phyloP scores from a whole-genome alignment of 2,888 invertebrate species.

The Amphiduros pacificus region DNA sequence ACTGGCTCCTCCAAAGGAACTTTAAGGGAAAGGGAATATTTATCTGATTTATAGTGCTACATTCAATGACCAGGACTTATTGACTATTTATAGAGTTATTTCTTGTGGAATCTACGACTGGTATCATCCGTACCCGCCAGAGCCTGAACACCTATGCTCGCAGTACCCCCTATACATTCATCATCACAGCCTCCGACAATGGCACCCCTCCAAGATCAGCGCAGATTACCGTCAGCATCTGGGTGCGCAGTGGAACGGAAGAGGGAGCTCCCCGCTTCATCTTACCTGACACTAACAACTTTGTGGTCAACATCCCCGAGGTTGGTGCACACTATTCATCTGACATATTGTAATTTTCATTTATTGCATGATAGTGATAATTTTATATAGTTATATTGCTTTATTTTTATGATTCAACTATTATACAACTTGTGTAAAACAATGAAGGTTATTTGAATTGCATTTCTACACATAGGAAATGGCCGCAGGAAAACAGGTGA shows the following conservation, averaged over 20 bases:
- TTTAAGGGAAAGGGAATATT: background rate
- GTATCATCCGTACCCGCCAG: background rate
- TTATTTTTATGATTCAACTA: no score
- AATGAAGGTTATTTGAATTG: no score
- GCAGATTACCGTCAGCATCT: background rate
- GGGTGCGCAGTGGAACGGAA: background rate
- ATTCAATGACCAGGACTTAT: background rate
- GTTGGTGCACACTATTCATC: no score
- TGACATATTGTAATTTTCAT: no score
- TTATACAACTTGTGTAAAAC: no score
- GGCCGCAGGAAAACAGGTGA: no score
- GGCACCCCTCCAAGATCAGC: background rate
- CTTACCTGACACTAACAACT: background rate
- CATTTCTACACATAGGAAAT: no score
- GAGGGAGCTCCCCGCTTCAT: conserved; percentile 2
- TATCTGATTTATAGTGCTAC: background rate
- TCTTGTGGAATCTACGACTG: conserved; percentile 2
- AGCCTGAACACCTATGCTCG: background rate
- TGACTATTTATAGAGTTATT: background rate
- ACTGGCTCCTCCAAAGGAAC: background rate
- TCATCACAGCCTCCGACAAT: conserved; percentile 1
- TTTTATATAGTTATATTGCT: no score
- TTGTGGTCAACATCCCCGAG: conserved; percentile 2
- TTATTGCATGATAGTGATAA: no score
- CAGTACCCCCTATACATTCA: background rate